phyloP scores from a whole-genome alignment of 1,140 invertebrate species.

The Popillia japonica region DNA sequence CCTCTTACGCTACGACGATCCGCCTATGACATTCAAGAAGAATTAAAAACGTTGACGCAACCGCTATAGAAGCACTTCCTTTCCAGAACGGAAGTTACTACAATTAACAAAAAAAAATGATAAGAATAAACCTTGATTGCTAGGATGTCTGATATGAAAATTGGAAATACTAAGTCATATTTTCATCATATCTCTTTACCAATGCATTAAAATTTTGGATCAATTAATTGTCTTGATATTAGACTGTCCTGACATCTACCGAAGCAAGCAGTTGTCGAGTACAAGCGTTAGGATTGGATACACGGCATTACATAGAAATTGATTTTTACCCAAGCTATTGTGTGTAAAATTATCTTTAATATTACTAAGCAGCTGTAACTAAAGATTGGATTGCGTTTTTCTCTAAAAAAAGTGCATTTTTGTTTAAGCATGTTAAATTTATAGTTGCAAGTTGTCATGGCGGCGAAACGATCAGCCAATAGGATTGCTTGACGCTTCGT shows the following conservation, averaged over 20 bases:
- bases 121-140: not conserved
- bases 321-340: conserved; percentile 43
- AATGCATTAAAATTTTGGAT: not conserved
- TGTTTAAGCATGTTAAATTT: conserved; percentile 42
- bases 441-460: conserved; percentile 67
- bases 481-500: conserved; percentile 65
- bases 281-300: conserved; percentile 48
- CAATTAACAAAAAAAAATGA: conserved; percentile 26
- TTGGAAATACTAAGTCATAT: conserved; percentile 2
- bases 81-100: conserved; percentile 34
- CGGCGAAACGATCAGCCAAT: conserved; percentile 69
- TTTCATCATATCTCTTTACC: not conserved
- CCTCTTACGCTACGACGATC: conserved; percentile 16
- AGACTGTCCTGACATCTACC: conserved; percentile 47
- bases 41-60: conserved; percentile 36
- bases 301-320: conserved; percentile 46
- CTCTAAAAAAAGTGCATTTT: conserved; percentile 32
- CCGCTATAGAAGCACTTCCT: conserved; percentile 40
- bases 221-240: conserved; percentile 1
- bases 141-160: not conserved
- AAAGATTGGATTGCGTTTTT: conserved; percentile 16
- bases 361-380: not conserved
- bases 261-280: conserved; percentile 31
- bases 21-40: conserved; percentile 38
- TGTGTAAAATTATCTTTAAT: conserved; percentile 44